Evolutionary conservation across 92 coral and sea anemone genomes (phyloP).

Genomic region (Meandrina meandrites): DNA sequence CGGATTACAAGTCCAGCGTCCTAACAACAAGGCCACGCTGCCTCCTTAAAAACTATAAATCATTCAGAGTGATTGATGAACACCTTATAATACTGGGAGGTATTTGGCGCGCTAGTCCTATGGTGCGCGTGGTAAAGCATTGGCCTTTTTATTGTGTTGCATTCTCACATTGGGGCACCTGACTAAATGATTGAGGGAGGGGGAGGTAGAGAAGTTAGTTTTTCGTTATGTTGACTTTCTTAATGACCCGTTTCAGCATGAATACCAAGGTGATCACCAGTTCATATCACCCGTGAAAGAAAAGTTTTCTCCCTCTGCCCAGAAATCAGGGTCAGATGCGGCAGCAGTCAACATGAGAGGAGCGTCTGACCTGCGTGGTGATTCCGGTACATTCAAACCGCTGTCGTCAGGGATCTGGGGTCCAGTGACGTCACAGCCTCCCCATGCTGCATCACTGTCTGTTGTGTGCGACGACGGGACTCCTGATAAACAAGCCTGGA

Average conservation of each 20-base stretch:
- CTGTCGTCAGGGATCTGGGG: slow-evolving; percentile 93
- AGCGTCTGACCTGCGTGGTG: slow-evolving; percentile 58
- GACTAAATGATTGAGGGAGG: background rate
- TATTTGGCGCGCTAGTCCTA: too few relatives aligned
- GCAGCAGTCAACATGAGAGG: slow-evolving; percentile 36
- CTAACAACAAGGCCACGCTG: too few relatives aligned
- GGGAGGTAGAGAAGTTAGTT: too few relatives aligned
- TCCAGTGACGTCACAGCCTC: slow-evolving; percentile 66
- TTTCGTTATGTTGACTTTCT: background rate
- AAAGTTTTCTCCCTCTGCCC: slow-evolving; percentile 52
- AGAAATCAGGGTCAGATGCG: slow-evolving; percentile 49
- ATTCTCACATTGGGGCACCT: background rate
- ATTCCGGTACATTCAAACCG: slow-evolving; percentile 73
- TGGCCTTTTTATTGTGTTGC: too few relatives aligned
- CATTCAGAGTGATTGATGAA: too few relatives aligned
- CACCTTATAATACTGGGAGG: too few relatives aligned
- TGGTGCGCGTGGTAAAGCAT: too few relatives aligned
- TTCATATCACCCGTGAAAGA: slow-evolving; percentile 36
- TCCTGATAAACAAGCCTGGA: slow-evolving; percentile 91
- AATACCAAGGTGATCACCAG: slow-evolving; percentile 54
- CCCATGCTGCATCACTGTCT: slow-evolving; percentile 58
- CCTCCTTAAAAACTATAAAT: too few relatives aligned
- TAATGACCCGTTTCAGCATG: slow-evolving; percentile 35
- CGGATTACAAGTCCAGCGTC: too few relatives aligned
- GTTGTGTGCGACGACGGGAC: slow-evolving; percentile 87